These are phyloP conservation scores for Peromyscus polionotus DNA, from an alignment of 2,113 vertebrate genomes.

Conservation along the genomic window DNA sequence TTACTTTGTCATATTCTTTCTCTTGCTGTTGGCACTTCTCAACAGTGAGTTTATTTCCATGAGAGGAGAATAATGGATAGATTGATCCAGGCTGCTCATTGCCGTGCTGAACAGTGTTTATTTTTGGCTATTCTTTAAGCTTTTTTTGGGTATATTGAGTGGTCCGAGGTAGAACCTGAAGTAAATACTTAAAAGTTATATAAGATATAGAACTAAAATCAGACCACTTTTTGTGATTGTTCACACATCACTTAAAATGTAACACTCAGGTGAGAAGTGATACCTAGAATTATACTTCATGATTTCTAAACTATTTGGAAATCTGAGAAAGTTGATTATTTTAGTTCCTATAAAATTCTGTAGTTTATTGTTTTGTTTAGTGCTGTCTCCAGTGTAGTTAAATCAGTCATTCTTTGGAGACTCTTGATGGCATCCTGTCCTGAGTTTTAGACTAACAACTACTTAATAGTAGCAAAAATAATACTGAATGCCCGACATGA, in stretches of 20 bases:
- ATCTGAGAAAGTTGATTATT: neutral
- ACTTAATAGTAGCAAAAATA: neutral
- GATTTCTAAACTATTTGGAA: conserved; percentile 43
- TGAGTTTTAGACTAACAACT: conserved; percentile 18
- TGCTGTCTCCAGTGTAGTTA: conserved; percentile 5
- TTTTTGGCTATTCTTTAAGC: neutral
- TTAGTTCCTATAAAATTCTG: conserved; percentile 6
- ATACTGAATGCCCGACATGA: neutral
- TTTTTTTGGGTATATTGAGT: neutral
- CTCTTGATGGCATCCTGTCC: neutral
- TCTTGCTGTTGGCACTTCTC: neutral
- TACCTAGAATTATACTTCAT: neutral
- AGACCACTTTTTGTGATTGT: neutral
- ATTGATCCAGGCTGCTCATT: neutral
- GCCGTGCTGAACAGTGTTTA: neutral
- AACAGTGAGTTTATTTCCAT: neutral
- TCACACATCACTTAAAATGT: neutral
- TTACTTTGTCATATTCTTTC: conserved; percentile 13
- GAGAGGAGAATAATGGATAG: neutral
- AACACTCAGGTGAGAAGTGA: conserved; percentile 2
- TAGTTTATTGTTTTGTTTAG: conserved; percentile 44
- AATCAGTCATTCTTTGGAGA: neutral
- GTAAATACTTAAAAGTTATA: neutral
- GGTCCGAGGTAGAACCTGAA: neutral
- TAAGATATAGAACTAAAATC: neutral